Percentiles rank a stretch among this genome's conserved stretches.
These are phyloP conservation scores for Zaprionus ghesquierei DNA, from an alignment of 1,140 invertebrate genomes.

Conservation along the genomic window DNA sequence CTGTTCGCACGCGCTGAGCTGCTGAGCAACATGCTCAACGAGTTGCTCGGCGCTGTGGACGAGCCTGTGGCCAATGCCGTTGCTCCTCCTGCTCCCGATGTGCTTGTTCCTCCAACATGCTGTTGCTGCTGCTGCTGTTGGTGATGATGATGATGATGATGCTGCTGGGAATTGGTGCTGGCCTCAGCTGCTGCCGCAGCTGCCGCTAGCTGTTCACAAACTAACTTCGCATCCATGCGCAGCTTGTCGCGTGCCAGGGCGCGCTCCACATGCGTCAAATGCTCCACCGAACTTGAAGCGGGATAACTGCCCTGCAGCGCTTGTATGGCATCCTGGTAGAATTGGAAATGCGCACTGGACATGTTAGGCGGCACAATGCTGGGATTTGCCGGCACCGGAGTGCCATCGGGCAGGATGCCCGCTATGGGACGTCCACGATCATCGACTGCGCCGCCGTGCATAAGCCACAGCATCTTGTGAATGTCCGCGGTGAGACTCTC, in stretches of 20 bases:
- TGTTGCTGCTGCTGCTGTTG: background rate
- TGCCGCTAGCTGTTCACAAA: conserved; percentile 63
- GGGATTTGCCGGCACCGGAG: conserved; percentile 50
- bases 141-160: conserved; percentile 8
- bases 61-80: background rate
- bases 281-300: conserved; percentile 50
- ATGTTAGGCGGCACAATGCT: conserved; percentile 68
- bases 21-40: background rate
- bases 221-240: conserved; percentile 60
- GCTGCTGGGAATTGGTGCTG: background rate
- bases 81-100: background rate
- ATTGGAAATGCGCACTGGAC: conserved; percentile 74
- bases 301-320: conserved; percentile 60
- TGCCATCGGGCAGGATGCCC: conserved; percentile 53
- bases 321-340: conserved; percentile 77
- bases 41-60: background rate
- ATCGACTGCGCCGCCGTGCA: conserved; percentile 70
- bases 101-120: background rate
- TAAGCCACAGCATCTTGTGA: conserved; percentile 80
- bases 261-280: conserved; percentile 63
- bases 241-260: conserved; percentile 58
- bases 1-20: background rate
- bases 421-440: conserved; percentile 66
- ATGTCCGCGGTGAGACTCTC: conserved; percentile 77
- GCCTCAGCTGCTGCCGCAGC: conserved; percentile 36